Conservation (phyloP, 1,140 invertebrate genomes). For the Monochamus saltuarius region DNA sequence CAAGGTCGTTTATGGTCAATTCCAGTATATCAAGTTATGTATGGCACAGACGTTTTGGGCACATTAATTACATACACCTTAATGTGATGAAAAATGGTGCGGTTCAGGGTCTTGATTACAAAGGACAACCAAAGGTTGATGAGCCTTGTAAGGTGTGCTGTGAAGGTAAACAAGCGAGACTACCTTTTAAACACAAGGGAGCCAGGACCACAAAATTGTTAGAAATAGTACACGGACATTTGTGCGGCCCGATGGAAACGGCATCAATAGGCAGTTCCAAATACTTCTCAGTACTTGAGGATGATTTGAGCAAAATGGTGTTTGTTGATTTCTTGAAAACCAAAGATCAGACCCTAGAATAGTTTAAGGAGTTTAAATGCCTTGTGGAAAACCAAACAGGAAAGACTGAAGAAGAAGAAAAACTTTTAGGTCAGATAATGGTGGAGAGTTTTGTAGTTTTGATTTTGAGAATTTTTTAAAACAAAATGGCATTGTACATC, state of each 20-base stretch:
- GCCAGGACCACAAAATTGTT: slow-evolving; percentile 27
- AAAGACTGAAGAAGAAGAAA: slow-evolving; percentile 17
- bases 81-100: slow-evolving; percentile 29
- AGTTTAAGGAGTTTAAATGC: slow-evolving; percentile 14
- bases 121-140: slow-evolving; percentile 7
- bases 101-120: slow-evolving; percentile 11
- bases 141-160: slow-evolving; percentile 39
- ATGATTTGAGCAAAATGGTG: slow-evolving; percentile 15
- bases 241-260: slow-evolving; percentile 25
- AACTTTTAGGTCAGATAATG: slow-evolving; percentile 5
- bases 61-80: slow-evolving; percentile 35
- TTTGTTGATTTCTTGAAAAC: slow-evolving; percentile 13
- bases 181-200: slow-evolving; percentile 38
- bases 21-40: slow-evolving; percentile 10
- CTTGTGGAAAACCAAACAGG: slow-evolving; percentile 22
- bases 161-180: slow-evolving; percentile 42
- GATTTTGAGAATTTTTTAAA: slow-evolving; percentile 1
- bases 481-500: background rate
- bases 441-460: slow-evolving; percentile 3
- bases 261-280: slow-evolving; percentile 4
- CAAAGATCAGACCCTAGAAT: slow-evolving; percentile 4
- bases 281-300: background rate
- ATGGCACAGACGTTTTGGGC: slow-evolving; percentile 40
- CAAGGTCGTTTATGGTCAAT: slow-evolving; percentile 3
- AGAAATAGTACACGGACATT: slow-evolving; percentile 24